Base-by-base conservation (phyloP, 2,888 invertebrate genomes). In the Pterostichus niger region DNA sequence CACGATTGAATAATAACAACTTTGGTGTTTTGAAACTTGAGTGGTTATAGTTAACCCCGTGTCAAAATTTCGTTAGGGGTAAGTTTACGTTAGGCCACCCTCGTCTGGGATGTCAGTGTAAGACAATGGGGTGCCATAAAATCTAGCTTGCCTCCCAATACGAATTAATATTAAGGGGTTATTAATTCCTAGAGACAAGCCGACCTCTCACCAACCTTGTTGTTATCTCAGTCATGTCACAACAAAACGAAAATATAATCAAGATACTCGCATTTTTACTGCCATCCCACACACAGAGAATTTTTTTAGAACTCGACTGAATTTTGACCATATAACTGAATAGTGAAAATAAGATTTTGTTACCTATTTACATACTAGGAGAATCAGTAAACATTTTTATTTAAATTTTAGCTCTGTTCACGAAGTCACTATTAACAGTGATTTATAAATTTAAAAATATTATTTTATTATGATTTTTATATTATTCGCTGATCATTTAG, bases 161-260 rank as follows among this genome's bases (percentile, higher is more conserved):
- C 64, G 61, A 79, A 79, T 79, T 79, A 79, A 79, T 79, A 79
- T 79, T 79, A 61, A 59, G 78, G 64, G 78, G 78, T 79, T 79
- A 79, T 79, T 79, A 79, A 79, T 79, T 61, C 46, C 77, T 56
- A 78, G 17, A 78, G 44, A 59, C 31, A 56, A 35, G 44, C 77
- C 77, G 77, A 73, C 71, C 59, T 40, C 59, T 78, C 77, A 56
- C 13, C 77, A 59, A 75, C 68, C 10, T 49, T 49, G 49, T 49
- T n/a, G 9, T 10, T 49, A 49, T 49, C 13, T 49, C 49, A n/a
- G n/a, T 10, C n/a, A 9, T 49, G 49, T 49, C 49, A 49, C 11
- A 49, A 49, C 49, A 49, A 49, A 49, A 11, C 49, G 59, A 59
- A 59, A 59, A 31, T 59, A 11, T 11, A 49, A 49, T 49, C 49